Base-by-base conservation (phyloP, 2,113 vertebrate genomes). In the Lipophrys pholis region DNA sequence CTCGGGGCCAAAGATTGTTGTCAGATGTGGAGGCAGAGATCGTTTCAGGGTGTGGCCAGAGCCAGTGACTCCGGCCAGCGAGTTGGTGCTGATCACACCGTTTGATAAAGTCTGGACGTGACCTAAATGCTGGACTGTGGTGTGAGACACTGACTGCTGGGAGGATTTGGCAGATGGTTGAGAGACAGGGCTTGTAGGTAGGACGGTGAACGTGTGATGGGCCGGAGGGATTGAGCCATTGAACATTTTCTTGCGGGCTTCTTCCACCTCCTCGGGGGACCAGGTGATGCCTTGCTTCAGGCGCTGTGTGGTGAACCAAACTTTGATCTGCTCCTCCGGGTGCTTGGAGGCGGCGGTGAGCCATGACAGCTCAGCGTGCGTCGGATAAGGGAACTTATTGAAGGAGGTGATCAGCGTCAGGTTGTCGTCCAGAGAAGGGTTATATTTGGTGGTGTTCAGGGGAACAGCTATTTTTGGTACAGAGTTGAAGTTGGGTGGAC, bases 181-280 rank as follows among this genome's bases (percentile, higher is more conserved):
- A 11, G 91, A 84, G 73, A 95, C 3, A 16, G 93, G 91, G 55
- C 93, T 92, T 5, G 94, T 91, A 14, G 96, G 95, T 64, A 95
- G 80, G 78, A 94, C 89, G 0, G 95, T 94, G 90, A 97, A 96
- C 0, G 95, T 96, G 10, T 95, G 96, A 50, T 96, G 95, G 8
- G 95, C 91, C 0, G 96, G 90, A 76, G 96, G 96, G 76, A 97
- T 95, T 42, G 96, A 97, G 59, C 97, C 97, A 0, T 98, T 97
- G 54, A 99, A 99, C 97, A 99, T 98, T 91, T 99, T 98, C 83
- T 98, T 98, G 46, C 98, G 93, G n/a, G 98, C 97, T 81, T 99
- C 98, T 53, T 99, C 98, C 16, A 99, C 97, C 85, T 99, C 98
- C 84, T 99, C 98, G 0, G 97, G 98, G 70, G 97, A 97, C 97